These are phyloP conservation scores for Vanacampus margaritifer DNA, from an alignment of 2,113 vertebrate species.

Conservation along the genomic window DNA sequence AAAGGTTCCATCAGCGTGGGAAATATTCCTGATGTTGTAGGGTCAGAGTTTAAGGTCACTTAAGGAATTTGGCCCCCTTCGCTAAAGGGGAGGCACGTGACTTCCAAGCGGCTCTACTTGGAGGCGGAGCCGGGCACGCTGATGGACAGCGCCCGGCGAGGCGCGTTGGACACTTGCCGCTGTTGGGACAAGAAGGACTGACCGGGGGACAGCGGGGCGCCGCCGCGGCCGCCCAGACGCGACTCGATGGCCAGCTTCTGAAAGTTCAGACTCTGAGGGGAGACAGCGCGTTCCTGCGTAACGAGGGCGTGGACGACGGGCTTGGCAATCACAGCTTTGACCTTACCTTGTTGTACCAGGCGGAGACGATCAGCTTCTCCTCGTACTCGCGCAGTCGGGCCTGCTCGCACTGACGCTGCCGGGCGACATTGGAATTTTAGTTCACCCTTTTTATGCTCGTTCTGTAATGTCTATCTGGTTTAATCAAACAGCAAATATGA, in stretches of 20 bases:
- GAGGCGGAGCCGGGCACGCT: slow-evolving; percentile 76
- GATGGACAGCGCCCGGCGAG: slow-evolving; percentile 77
- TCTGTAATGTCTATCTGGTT: too few species aligned
- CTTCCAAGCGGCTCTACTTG: slow-evolving; percentile 71
- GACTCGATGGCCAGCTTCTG: slow-evolving; percentile 92
- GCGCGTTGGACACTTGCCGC: slow-evolving; percentile 84
- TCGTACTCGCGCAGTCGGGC: slow-evolving; percentile 89
- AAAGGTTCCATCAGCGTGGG: slow-evolving; percentile 8
- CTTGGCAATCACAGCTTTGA: neutral
- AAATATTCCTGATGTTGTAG: neutral
- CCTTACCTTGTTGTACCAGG: slow-evolving; percentile 95
- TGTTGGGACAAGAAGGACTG: slow-evolving; percentile 93
- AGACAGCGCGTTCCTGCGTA: neutral
- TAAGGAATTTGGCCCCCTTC: slow-evolving; percentile 36
- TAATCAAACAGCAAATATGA: too few species aligned
- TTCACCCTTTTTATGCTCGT: too few species aligned
- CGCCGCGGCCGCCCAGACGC: slow-evolving; percentile 74
- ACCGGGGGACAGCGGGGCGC: slow-evolving; percentile 57
- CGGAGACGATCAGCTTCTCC: slow-evolving; percentile 94
- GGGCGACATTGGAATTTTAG: slow-evolving; percentile 10
- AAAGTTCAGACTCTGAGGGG: slow-evolving; percentile 82
- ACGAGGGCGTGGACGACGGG: neutral
- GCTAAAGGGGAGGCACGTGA: slow-evolving; percentile 18
- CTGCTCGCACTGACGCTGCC: slow-evolving; percentile 86
- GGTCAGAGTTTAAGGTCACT: slow-evolving; percentile 73